These are phyloP conservation scores for Willisornis vidua DNA, from an alignment of 2,113 vertebrate species.

Conservation along the genomic window DNA sequence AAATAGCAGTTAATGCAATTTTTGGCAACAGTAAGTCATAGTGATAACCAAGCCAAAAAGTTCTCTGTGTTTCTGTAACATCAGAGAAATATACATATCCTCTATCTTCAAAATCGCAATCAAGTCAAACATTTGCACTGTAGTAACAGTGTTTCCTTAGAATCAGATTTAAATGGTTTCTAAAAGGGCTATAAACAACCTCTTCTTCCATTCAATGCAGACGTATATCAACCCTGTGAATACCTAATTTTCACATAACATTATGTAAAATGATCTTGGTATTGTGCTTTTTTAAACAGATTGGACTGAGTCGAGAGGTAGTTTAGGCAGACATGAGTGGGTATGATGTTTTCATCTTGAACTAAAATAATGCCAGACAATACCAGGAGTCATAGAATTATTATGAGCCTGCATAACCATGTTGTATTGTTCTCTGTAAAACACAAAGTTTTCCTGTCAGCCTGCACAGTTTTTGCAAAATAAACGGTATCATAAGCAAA, in stretches of 20 bases:
- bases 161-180: background rate
- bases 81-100: background rate
- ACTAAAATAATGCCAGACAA: background rate
- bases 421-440: background rate
- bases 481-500: background rate
- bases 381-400: background rate
- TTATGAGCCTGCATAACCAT: background rate
- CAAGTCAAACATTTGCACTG: background rate
- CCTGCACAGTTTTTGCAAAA: background rate
- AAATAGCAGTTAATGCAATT: background rate
- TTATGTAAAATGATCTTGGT: background rate
- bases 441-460: fast-evolving
- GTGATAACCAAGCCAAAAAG: background rate
- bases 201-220: background rate
- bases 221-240: background rate
- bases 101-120: background rate
- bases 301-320: background rate
- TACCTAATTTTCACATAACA: background rate
- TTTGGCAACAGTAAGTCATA: background rate
- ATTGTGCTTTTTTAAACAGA: background rate
- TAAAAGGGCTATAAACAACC: background rate
- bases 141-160: background rate
- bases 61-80: background rate
- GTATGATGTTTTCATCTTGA: background rate
- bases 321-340: background rate